Evolutionary conservation across 2,888 invertebrate genomes (phyloP).

Genomic region (Zaprionus obscuricornis): DNA sequence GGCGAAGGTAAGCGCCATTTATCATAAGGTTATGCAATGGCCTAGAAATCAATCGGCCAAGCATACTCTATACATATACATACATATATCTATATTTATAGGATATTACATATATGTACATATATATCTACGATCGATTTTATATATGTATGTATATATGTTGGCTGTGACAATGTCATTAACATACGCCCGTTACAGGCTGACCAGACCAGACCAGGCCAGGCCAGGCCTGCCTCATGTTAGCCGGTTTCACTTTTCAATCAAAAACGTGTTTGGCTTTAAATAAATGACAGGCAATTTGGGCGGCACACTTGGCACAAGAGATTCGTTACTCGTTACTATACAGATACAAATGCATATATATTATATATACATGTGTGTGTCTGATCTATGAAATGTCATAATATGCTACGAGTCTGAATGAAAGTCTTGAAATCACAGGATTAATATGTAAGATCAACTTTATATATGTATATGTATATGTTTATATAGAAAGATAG

Average conservation of each 20-base stretch:
- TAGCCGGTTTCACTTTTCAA: slow-evolving; percentile 58
- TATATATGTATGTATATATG: neutral
- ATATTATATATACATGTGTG: too few species aligned
- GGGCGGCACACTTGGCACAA: neutral
- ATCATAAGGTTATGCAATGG: slow-evolving; percentile 58
- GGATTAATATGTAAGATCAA: too few species aligned
- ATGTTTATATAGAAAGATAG: too few species aligned
- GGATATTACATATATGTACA: neutral
- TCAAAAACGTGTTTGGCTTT: slow-evolving; percentile 61
- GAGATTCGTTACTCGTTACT: neutral
- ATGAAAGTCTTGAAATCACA: too few species aligned
- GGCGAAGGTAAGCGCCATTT: slow-evolving; percentile 44
- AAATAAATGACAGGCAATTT: slow-evolving; percentile 33
- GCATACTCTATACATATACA: neutral
- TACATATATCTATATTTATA: neutral
- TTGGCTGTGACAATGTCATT: slow-evolving; percentile 58
- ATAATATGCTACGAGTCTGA: too few species aligned
- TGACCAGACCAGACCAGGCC: too few species aligned
- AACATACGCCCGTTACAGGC: slow-evolving; percentile 43
- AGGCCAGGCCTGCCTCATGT: too few species aligned
- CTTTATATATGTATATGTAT: too few species aligned
- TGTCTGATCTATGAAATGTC: too few species aligned
- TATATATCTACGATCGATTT: neutral
- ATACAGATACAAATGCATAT: too few species aligned
- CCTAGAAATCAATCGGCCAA: slow-evolving; percentile 57